Base-by-base conservation (phyloP, 2,797 vertebrate species). In the Anguilla anguilla region DNA sequence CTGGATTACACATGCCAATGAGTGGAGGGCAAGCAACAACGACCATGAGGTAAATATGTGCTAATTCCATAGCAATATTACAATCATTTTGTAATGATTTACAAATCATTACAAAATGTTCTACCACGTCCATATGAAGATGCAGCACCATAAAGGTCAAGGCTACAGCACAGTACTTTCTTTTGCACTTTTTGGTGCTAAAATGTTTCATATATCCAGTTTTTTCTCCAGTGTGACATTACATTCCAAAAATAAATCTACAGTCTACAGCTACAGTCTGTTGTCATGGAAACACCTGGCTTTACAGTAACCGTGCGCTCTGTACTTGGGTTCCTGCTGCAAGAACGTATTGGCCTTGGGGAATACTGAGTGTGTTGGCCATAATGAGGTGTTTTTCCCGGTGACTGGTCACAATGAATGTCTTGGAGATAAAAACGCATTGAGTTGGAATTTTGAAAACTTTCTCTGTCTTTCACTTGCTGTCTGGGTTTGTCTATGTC, bases 211-310 rank as follows among this genome's bases (percentile, higher is more conserved):
- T 43, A 15, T 19, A 43, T 19, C 6, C 74, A 79, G 39, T 17
- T 79, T 79, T 79, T 46, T 39, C 19, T 79, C 35, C 74, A 79
- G 74, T 74, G 31, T 74, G 35, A 46, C 74, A 79, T 10, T 25
- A 22, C 17, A 79, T 19, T 43, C 6, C 39, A 79, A 22, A 43
- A 39, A 39, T 53, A 79, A 79, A 43, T 91, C 90, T 86, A 64
- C 17, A 19, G 59, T 64, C 59, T 64, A 25, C 22, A 64, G 83
- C 35, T 51, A 69, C 86, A 87, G 91, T 93, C 91, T 93, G 94
- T 95, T 92, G 92, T 94, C 79, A 94, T 94, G 93, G 90, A 93
- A 83, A 95, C 93, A 19, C 3, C 87, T 86, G 91, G 86, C 88
- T 93, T 90, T 89, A 85, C 88, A 87, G 89, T 77, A 89, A 91